phyloP scores from a whole-genome alignment of 2,113 vertebrate genomes.

The Dinomys branickii region DNA sequence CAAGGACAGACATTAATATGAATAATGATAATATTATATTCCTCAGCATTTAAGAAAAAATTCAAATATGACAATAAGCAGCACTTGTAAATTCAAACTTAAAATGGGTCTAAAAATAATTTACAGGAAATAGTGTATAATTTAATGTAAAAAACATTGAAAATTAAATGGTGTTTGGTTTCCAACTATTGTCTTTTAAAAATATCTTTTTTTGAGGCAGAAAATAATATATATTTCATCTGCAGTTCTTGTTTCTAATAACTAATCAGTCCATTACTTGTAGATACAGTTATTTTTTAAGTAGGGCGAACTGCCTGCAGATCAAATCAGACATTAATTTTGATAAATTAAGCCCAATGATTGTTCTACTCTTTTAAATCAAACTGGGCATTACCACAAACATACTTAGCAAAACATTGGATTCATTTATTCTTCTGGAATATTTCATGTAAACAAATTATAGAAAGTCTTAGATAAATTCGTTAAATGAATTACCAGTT shows the following conservation, averaged over 20 bases:
- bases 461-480: constrained; percentile 18
- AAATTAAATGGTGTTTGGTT: constrained; percentile 5
- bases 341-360: background rate
- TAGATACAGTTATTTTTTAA: background rate
- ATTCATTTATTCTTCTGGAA: background rate
- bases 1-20: background rate
- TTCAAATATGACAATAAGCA: background rate
- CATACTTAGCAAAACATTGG: background rate
- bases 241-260: background rate
- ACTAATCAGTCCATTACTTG: background rate
- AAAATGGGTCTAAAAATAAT: background rate
- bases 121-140: background rate
- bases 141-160: constrained; percentile 30
- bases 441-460: constrained; percentile 42
- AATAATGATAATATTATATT: background rate
- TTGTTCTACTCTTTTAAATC: constrained; percentile 6
- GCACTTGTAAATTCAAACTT: background rate
- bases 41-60: background rate
- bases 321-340: background rate
- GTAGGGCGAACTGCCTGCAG: background rate
- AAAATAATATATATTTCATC: constrained; percentile 35
- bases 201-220: background rate
- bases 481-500: background rate
- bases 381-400: background rate
- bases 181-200: constrained; percentile 50